Base-by-base conservation (phyloP, 1,140 invertebrate genomes). In the Stegodyphus mimosarum region DNA sequence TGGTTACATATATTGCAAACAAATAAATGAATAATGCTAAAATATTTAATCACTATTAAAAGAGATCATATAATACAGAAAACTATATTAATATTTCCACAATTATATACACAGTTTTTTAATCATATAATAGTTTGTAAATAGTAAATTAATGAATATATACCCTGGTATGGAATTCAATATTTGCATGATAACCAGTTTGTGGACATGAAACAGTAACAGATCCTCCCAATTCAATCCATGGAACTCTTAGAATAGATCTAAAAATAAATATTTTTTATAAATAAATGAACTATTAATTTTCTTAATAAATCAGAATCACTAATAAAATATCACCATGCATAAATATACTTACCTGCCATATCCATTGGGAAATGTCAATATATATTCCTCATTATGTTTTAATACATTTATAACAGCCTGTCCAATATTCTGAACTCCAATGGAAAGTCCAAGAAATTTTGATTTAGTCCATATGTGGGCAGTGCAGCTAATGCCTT, bases 391-490 rank as follows among this genome's bases (percentile, higher is more conserved):
- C 90, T 99, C 97, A 79, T 95, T 94, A 87, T 94, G 92, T 80
- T 97, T 94, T 70, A 97, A 90, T 5, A 99, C 91, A 17, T 93
- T 94, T 7, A 99, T 94, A 72, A 93, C 93, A 2, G 97, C 92
- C 91, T 92, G 91, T 9, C 92, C 92, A 77, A 92, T 88, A 89
- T 92, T 91, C 50, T 91, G 90, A 5, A 92, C 92, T 72, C 92
- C 97, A 88, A 99, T 96, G 17, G 97, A 98, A 60, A 99, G 92
- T 0, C 98, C 98, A 55, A 99, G 93, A 91, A 99, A 99, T 91
- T 98, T 98, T 87, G 97, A 98, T 91, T 99, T 99, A 17, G 98
- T 99, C 95, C 96, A 99, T 70, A 99, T 97, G 89, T 97, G 96
- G 7, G 96, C 97, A 89, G 95, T 94, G 90, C 99, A 97, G 89